These are phyloP conservation scores for Allygus modestus DNA, from an alignment of 2,888 invertebrate species.

Conservation along the genomic window DNA sequence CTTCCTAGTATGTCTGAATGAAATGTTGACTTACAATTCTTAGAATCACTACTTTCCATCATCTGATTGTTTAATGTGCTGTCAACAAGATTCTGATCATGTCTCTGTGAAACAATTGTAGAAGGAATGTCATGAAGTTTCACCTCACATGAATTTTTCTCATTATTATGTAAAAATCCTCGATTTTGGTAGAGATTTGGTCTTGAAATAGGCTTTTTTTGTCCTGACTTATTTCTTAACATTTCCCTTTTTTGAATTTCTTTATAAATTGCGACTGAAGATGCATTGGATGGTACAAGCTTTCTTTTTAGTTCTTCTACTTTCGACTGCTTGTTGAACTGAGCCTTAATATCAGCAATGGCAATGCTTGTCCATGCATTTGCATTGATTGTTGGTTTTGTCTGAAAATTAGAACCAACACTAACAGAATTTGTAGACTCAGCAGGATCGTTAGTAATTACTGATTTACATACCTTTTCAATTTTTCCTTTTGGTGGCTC, in stretches of 20 bases:
- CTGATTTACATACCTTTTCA: slow-evolving; percentile 9
- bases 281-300: slow-evolving; percentile 2
- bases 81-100: background rate
- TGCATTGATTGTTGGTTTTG: background rate
- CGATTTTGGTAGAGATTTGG: background rate
- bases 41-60: background rate
- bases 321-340: slow-evolving; percentile 11
- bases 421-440: too few species aligned
- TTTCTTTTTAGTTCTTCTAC: slow-evolving; percentile 8
- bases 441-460: background rate
- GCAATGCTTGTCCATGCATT: slow-evolving; percentile 37
- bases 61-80: background rate
- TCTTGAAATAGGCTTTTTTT: background rate
- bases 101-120: background rate
- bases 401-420: background rate
- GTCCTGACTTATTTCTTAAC: background rate
- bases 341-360: background rate
- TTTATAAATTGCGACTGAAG: slow-evolving; percentile 31
- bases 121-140: too few species aligned
- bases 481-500: background rate
- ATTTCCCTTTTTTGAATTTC: slow-evolving; percentile 18
- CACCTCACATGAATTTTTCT: too few species aligned
- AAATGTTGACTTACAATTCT: background rate
- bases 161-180: too few species aligned
- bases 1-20: background rate